Conservation (phyloP, 2,113 vertebrate genomes). For the Ornithorhynchus anatinus region DNA sequence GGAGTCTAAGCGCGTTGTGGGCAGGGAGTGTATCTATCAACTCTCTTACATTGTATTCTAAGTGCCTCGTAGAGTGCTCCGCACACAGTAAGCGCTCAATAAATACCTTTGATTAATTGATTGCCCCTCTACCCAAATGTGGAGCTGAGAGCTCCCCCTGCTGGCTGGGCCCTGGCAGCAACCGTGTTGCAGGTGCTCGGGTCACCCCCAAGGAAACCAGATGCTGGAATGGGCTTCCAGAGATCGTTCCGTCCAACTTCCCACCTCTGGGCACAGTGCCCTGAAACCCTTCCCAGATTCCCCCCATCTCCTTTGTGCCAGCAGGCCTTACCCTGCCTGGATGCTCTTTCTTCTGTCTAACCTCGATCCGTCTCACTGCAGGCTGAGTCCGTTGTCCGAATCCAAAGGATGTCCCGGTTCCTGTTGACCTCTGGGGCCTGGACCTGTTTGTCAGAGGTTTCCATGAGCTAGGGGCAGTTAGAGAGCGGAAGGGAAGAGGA, state of each 20-base stretch:
- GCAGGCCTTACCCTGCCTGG: no score
- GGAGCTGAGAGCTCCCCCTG: not conserved
- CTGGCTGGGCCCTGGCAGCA: not conserved
- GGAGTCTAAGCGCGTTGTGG: no score
- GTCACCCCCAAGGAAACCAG: not conserved
- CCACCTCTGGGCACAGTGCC: not conserved
- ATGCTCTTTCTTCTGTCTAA: not conserved
- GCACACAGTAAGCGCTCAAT: no score
- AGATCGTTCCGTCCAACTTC: not conserved
- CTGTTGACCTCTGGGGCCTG: no score
- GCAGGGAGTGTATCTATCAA: no score
- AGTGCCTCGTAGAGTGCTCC: no score
- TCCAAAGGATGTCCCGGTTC: not conserved
- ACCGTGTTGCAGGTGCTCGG: not conserved
- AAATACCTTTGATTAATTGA: no score
- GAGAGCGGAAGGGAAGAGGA: not conserved
- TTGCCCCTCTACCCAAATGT: not conserved
- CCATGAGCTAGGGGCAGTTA: not conserved
- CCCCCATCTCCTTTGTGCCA: no score
- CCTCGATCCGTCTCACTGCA: not conserved
- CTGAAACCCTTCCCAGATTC: no score
- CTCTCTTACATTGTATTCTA: no score
- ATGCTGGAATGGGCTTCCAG: not conserved
- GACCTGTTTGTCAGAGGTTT: not conserved
- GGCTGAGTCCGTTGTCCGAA: no score